Conservation (phyloP, 1,140 invertebrate species). For the Drosophila quadrilineata region DNA sequence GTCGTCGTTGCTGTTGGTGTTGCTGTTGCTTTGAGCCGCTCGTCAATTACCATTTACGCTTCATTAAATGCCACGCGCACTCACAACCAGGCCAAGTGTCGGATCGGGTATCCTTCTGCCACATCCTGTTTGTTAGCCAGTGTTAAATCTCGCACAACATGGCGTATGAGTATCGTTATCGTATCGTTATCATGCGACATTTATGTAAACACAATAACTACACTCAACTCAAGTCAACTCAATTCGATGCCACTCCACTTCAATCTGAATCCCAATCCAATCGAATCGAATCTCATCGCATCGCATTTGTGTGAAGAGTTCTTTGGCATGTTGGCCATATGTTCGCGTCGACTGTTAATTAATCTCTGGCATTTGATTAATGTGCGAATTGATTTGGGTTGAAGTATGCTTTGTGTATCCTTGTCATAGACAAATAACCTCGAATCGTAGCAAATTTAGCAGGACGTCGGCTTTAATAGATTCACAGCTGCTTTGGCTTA, state of each 20-base stretch:
- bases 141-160: conserved; percentile 58
- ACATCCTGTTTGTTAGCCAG: conserved; percentile 6
- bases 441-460: too few species aligned
- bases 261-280: neutral
- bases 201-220: conserved; percentile 51
- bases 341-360: conserved; percentile 45
- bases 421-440: conserved; percentile 15
- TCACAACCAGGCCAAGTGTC: conserved; percentile 19
- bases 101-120: conserved; percentile 5
- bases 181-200: too few species aligned
- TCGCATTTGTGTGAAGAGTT: conserved; percentile 4
- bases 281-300: neutral
- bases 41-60: conserved; percentile 79
- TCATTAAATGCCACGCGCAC: conserved; percentile 67
- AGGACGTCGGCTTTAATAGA: conserved; percentile 3
- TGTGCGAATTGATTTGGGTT: conserved; percentile 62
- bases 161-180: conserved; percentile 74
- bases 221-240: conserved; percentile 44
- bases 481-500: neutral
- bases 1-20: too few species aligned
- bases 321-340: neutral
- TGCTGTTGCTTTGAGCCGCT: conserved; percentile 60
- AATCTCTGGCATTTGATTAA: conserved; percentile 67
- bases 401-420: conserved; percentile 5
- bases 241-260: too few species aligned